These are phyloP conservation scores for Hassar affinis DNA, from an alignment of 2,113 vertebrate species.

Conservation along the genomic window DNA sequence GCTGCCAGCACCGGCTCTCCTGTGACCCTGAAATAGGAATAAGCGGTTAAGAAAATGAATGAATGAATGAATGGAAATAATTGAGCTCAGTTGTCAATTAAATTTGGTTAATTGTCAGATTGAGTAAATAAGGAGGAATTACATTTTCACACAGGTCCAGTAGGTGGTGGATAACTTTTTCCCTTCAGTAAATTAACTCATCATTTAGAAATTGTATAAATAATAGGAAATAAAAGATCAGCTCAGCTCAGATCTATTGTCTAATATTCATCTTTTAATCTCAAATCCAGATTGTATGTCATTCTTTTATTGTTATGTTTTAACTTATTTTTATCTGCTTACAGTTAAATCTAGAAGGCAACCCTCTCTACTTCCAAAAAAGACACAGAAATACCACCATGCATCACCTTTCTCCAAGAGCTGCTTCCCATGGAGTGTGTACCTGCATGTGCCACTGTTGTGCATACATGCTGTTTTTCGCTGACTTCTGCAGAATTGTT, in stretches of 20 bases:
- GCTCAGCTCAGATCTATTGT: not conserved
- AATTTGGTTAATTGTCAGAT: not conserved
- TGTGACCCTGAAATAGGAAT: no score
- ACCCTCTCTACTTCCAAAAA: slow-evolving; percentile 87
- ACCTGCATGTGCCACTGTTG: not conserved
- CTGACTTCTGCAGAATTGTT: not conserved
- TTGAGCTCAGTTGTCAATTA: not conserved
- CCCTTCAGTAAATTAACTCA: not conserved
- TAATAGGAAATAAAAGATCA: not conserved
- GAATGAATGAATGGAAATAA: no score
- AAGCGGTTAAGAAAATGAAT: no score
- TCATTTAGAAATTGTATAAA: not conserved
- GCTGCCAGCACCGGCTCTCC: no score
- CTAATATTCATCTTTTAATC: not conserved
- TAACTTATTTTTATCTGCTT: slow-evolving; percentile 22
- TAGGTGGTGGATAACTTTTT: not conserved
- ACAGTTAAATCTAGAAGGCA: slow-evolving; percentile 87
- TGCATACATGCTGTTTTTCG: not conserved
- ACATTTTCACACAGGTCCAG: not conserved
- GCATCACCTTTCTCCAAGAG: slow-evolving; percentile 79
- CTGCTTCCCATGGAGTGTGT: slow-evolving; percentile 68
- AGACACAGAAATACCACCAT: slow-evolving; percentile 75
- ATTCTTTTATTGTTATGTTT: not conserved
- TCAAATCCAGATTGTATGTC: not conserved
- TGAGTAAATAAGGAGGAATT: not conserved